Percentiles rank a stretch among this genome's conserved stretches.
Evolutionary conservation across 1,140 invertebrate species (phyloP).

Genomic region (Fopius arisanus): DNA sequence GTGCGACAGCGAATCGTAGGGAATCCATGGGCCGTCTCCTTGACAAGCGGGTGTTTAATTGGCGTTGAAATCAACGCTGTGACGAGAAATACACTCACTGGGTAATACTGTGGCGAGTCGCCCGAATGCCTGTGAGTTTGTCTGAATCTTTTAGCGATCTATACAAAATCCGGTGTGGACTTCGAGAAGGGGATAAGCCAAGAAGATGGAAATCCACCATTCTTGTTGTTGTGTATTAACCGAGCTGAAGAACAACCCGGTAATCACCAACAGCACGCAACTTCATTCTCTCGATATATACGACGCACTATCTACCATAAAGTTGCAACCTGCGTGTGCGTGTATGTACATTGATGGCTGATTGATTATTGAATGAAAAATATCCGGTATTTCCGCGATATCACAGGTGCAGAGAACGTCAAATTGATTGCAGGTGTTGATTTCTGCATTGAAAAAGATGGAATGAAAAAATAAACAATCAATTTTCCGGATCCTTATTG

Average conservation of each 20-base stretch:
- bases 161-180: neutral
- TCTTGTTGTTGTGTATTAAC: constrained; percentile 51
- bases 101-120: constrained; percentile 54
- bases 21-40: constrained; percentile 54
- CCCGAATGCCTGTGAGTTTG: constrained; percentile 57
- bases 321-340: neutral
- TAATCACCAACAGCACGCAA: constrained; percentile 64
- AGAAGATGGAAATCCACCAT: constrained; percentile 53
- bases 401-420: neutral
- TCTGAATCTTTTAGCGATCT: neutral
- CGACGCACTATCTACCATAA: neutral
- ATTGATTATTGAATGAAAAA: neutral
- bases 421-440: constrained; percentile 6
- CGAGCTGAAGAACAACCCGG: constrained; percentile 54
- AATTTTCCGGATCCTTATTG: neutral
- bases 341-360: neutral
- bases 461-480: neutral
- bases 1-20: constrained; percentile 61
- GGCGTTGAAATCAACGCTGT: constrained; percentile 66
- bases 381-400: neutral
- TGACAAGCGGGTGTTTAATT: constrained; percentile 67
- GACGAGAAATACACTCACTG: constrained; percentile 54
- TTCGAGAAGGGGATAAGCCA: constrained; percentile 28
- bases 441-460: neutral
- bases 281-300: constrained; percentile 28